Evolutionary conservation across 2,888 invertebrate genomes (phyloP).

Genomic region (Protonemura montana): DNA sequence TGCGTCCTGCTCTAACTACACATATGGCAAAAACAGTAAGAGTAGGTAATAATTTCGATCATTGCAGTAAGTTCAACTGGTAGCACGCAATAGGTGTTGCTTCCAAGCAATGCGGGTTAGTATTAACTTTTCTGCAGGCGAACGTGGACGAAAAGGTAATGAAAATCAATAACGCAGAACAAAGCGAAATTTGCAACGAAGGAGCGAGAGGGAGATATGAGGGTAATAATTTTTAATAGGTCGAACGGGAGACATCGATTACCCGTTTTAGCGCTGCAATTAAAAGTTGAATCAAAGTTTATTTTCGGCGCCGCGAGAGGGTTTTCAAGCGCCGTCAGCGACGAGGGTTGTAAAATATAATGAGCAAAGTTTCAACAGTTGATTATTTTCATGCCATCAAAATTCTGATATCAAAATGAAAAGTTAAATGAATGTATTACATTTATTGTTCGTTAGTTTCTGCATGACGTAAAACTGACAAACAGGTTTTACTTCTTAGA

Average conservation of each 20-base stretch:
- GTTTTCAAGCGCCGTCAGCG: background rate
- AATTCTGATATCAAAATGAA: background rate
- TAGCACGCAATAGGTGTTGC: background rate
- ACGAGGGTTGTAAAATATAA: background rate
- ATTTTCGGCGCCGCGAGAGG: background rate
- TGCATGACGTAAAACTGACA: background rate
- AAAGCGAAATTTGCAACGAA: background rate
- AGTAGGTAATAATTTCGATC: too few species aligned
- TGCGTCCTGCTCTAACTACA: too few species aligned
- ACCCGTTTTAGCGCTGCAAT: background rate
- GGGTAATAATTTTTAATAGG: background rate
- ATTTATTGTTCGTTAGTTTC: background rate
- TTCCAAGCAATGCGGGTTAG: background rate
- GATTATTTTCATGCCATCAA: background rate
- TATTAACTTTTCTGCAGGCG: background rate
- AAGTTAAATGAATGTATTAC: background rate
- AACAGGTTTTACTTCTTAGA: constrained; percentile 20
- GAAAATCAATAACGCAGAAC: background rate
- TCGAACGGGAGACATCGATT: background rate
- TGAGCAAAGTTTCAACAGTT: background rate
- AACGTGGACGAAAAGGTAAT: background rate
- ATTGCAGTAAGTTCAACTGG: background rate
- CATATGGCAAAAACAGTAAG: too few species aligned
- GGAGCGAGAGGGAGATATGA: background rate
- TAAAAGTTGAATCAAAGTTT: background rate